Evolutionary conservation across 2,888 invertebrate species (phyloP), one percentile per base, ranked within the genome.

Genomic region (Baronia brevicornis): DNA sequence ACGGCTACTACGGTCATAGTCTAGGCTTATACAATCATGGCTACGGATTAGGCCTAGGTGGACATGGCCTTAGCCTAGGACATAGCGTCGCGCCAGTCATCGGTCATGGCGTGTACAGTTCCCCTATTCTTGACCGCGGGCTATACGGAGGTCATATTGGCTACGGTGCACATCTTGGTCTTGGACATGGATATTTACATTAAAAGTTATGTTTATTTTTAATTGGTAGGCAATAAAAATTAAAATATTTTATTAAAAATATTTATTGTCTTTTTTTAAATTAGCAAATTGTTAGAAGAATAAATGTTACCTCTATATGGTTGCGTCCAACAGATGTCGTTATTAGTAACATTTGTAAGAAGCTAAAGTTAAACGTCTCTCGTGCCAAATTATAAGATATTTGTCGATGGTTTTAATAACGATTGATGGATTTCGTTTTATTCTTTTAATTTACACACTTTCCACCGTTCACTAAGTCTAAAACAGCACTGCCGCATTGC

Each of bases 131-230:
- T 41, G 38, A 47, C 40, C 62, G 57, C 18, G 51, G 60, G 26
- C 31, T 51, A 2, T 38, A 43, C 33, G 39, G 61, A 53, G 24
- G 61, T 9, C 50, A 54, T 5, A 5, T 23, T 7, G 53, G 54
- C 4, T 37, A 53, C 30, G 51, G 54, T 23, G 52, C 50, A 0
- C 48, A 50, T 1, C 42, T 55, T 4, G 52, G 50, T 8, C 46
- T 72, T n/a, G 69, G 72, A 2, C 74, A 73, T 29, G 67, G 72
- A 20, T 31, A 31, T n/a, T 3, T 31, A 12, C 31, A 36, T 19
- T 36, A 12, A 36, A 17, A 17, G 6, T 17, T 5, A 17, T 17
- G 6, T 17, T 5, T 17, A 17, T 5, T 17, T 17, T 17, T 17
- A 17, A 6, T 17, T 26, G 15, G 18, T 29, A 19, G 7, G 18